Base-by-base conservation (phyloP, 2,797 vertebrate species). In the Xyrichtys novacula region DNA sequence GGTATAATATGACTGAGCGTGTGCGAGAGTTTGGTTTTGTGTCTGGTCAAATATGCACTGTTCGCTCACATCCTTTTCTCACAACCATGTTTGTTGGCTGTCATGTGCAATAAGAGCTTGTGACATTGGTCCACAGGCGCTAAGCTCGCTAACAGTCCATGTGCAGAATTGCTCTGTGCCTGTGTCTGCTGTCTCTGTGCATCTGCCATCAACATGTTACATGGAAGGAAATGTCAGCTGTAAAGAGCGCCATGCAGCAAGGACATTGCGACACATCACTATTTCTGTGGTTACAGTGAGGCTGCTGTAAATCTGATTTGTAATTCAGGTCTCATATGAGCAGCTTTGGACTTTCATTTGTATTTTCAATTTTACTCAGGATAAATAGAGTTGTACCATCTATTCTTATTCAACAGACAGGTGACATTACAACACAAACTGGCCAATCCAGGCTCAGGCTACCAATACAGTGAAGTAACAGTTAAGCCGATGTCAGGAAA, bases 141-240 rank as follows among this genome's bases (percentile, higher is more conserved):
- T 74, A 64, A 85, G 63, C 74, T 85, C 74, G 11, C 67, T 80
- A 79, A 80, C 74, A 38, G 44, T 76, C 56, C 47, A 14, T 72
- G 76, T 60, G 40, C 9, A 0, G 14, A 26, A 6, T 53, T 29
- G 47, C 50, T 48, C 42, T 54, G 53, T 58, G 70, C 57, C 65
- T 22, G 28, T 59, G 74, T 71, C 55, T 53, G 72, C 83, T 83
- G 83, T 78, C 80, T 46, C 40, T 50, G 63, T 14, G 0, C 16
- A 73, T 86, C 59, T 73, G 63, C 62, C 62, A 40, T 76, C 68
- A 81, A 72, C 66, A 47, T 78, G 63, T 55, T 46, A 71, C 50
- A 65, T 76, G 20, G 53, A 39, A 49, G 71, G 31, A 74, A 82
- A 81, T 79, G 67, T 82, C 81, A 74, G 36, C 65, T 65, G 58